Percentiles rank a stretch among this genome's conserved stretches.
phyloP scores from a whole-genome alignment of 2,797 vertebrate genomes.

The Myiothlypis coronata region DNA sequence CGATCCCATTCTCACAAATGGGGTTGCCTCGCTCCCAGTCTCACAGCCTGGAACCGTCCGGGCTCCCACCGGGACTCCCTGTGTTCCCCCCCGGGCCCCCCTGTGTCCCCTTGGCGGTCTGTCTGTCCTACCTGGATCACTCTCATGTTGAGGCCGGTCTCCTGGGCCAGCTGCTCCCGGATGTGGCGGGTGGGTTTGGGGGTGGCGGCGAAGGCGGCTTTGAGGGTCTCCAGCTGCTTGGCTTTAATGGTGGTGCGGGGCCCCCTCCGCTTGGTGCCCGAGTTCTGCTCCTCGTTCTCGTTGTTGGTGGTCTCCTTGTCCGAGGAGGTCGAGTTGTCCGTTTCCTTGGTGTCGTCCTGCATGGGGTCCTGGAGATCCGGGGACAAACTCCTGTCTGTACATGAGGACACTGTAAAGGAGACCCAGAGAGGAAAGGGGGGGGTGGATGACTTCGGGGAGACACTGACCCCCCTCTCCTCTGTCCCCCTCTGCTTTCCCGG shows the following conservation, averaged over 20 bases:
- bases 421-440: constrained; percentile 34
- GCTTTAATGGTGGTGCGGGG: constrained; percentile 97
- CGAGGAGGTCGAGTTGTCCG: constrained; percentile 94
- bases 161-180: constrained; percentile 95
- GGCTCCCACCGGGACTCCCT: too few relatives aligned
- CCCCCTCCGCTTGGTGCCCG: constrained; percentile 88
- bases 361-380: constrained; percentile 91
- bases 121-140: constrained; percentile 88
- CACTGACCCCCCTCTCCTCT: background rate
- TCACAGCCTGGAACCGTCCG: accelerated
- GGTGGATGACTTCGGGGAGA: background rate
- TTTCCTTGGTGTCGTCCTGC: constrained; percentile 93
- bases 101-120: too few relatives aligned
- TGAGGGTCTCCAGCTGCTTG: constrained; percentile 96
- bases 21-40: accelerated
- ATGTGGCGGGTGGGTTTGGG: constrained; percentile 97
- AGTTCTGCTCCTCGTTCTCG: constrained; percentile 94
- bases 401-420: constrained; percentile 88
- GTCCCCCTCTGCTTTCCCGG: background rate
- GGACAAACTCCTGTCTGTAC: constrained; percentile 95
- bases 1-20: accelerated
- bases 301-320: constrained; percentile 95
- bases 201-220: constrained; percentile 95
- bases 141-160: constrained; percentile 98
- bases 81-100: background rate